These are phyloP conservation scores for Rotaria macrura DNA, from an alignment of 2,888 invertebrate genomes.

Conservation along the genomic window DNA sequence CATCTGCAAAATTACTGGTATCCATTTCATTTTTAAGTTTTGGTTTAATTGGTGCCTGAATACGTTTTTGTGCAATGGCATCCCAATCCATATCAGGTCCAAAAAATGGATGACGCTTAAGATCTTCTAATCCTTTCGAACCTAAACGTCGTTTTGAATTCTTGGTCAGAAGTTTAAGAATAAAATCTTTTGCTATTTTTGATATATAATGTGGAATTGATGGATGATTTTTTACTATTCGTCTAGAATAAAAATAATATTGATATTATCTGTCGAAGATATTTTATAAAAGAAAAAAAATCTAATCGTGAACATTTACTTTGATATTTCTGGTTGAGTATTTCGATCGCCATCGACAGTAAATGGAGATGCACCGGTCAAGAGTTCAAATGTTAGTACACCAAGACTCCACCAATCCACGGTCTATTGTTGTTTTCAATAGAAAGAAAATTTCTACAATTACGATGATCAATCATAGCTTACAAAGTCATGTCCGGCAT, in stretches of 20 bases:
- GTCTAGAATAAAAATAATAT: conserved; percentile 49
- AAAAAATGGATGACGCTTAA: conserved; percentile 81
- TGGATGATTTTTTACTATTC: conserved; percentile 76
- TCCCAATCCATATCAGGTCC: conserved; percentile 65
- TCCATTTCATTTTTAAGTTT: conserved; percentile 71
- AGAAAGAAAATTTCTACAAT: not conserved
- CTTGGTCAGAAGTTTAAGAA: conserved; percentile 71
- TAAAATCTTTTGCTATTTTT: conserved; percentile 65
- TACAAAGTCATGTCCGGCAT: conserved; percentile 82
- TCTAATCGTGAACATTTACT: conserved; percentile 45
- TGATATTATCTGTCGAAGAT: too few relatives aligned
- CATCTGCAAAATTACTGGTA: conserved; percentile 87
- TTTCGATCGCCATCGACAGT: conserved; percentile 77
- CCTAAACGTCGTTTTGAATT: conserved; percentile 76
- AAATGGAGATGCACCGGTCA: conserved; percentile 92
- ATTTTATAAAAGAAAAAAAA: too few relatives aligned
- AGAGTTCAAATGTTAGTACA: conserved; percentile 82
- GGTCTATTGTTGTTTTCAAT: conserved; percentile 45
- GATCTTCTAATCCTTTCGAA: conserved; percentile 69
- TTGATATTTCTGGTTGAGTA: conserved; percentile 83
- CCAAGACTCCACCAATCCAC: conserved; percentile 99
- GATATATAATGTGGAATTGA: conserved; percentile 75
- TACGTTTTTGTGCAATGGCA: conserved; percentile 64
- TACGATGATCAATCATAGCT: not conserved
- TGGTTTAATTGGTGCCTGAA: conserved; percentile 81